These are phyloP conservation scores for Copidosoma aretas DNA, from an alignment of 2,888 invertebrate species.

Conservation along the genomic window DNA sequence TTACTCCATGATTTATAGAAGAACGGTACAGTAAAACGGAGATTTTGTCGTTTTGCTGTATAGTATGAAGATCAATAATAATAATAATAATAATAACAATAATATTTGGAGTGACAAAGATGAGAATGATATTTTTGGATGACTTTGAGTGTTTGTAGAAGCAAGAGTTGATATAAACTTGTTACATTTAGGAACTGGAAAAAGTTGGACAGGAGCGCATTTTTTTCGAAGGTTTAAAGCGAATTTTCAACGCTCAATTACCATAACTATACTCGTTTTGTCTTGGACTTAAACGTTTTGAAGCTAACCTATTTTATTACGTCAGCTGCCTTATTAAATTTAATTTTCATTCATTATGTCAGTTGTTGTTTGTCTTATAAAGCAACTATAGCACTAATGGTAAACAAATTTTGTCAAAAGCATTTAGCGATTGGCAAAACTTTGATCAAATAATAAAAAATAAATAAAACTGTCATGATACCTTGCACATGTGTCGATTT, in stretches of 20 bases:
- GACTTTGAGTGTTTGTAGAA: constrained; percentile 26
- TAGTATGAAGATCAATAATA: constrained; percentile 15
- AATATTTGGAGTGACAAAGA: constrained; percentile 23
- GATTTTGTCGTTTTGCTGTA: neutral
- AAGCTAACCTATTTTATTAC: neutral
- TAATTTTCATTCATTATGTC: constrained; percentile 5
- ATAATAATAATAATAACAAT: constrained; percentile 36
- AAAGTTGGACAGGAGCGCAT: constrained; percentile 29
- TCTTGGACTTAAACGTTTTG: neutral
- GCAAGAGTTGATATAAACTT: constrained; percentile 26
- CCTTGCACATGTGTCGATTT: constrained; percentile 14
- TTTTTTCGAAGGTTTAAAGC: constrained; percentile 23
- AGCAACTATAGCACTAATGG: neutral
- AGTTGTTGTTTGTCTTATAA: constrained; percentile 9
- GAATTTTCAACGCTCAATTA: constrained; percentile 15
- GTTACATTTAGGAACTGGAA: constrained; percentile 39
- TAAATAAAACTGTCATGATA: constrained; percentile 14
- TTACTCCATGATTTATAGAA: neutral
- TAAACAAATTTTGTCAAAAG: constrained; percentile 3
- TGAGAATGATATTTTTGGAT: constrained; percentile 1
- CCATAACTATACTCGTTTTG: constrained; percentile 2
- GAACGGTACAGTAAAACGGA: neutral
- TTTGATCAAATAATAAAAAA: neutral
- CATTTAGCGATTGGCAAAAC: neutral
- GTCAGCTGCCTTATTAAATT: constrained; percentile 10